phyloP scores from a whole-genome alignment of 2,888 invertebrate species.

The Limenitis arthemis region DNA sequence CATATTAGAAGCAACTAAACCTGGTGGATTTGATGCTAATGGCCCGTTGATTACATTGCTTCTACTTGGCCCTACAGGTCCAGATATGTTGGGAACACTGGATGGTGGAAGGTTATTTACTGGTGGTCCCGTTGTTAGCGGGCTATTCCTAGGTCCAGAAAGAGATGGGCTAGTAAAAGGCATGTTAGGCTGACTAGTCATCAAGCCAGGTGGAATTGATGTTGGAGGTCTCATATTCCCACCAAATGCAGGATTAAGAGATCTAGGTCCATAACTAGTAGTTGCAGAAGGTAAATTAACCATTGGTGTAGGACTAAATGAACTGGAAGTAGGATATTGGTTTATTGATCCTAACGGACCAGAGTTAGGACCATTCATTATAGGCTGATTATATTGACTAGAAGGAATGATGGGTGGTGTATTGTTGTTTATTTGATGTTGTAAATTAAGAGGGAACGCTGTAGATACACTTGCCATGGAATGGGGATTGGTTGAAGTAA shows the following conservation, averaged over 20 bases:
- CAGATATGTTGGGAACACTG: slow-evolving; percentile 16
- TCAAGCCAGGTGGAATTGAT: slow-evolving; percentile 32
- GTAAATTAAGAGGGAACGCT: slow-evolving; percentile 40
- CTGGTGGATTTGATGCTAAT: slow-evolving; percentile 9
- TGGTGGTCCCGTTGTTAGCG: slow-evolving; percentile 37
- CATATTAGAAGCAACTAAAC: not conserved
- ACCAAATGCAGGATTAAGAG: slow-evolving; percentile 24
- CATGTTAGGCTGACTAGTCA: slow-evolving; percentile 39
- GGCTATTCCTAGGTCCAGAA: slow-evolving; percentile 43
- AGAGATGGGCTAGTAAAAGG: slow-evolving; percentile 36
- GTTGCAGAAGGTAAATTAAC: slow-evolving; percentile 30
- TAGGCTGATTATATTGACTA: slow-evolving; percentile 55
- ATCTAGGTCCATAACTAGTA: slow-evolving; percentile 31
- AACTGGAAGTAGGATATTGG: slow-evolving; percentile 35
- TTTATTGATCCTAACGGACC: slow-evolving; percentile 23
- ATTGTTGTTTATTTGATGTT: slow-evolving; percentile 58
- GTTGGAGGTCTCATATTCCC: slow-evolving; percentile 29
- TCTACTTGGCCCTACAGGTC: slow-evolving; percentile 22
- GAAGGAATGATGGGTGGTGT: slow-evolving; percentile 57
- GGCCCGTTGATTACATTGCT: slow-evolving; percentile 29
- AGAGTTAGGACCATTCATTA: slow-evolving; percentile 46
- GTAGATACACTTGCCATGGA: slow-evolving; percentile 37
- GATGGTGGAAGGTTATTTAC: slow-evolving; percentile 28
- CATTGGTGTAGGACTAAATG: slow-evolving; percentile 31
- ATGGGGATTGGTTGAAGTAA: slow-evolving; percentile 37